Conservation (phyloP, 1,140 invertebrate genomes). For the Drosophila willistoni region DNA sequence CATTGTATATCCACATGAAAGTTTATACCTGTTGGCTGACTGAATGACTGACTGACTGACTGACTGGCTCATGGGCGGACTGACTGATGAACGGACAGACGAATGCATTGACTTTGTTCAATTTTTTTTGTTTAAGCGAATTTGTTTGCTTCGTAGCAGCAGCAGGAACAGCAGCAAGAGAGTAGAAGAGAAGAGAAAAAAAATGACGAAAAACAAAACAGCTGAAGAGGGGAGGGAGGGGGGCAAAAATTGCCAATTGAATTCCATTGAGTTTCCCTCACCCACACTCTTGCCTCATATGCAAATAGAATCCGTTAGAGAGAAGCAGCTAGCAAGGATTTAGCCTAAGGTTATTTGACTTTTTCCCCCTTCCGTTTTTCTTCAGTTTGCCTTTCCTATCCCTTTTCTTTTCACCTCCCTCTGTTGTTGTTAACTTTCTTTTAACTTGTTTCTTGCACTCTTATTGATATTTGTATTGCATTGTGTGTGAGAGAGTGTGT, state of each 20-base stretch:
- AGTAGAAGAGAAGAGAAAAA: slow-evolving; percentile 16
- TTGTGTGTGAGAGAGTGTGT: slow-evolving; percentile 46
- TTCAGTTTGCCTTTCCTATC: not conserved
- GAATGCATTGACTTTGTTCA: slow-evolving; percentile 7
- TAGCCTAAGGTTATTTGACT: slow-evolving; percentile 69
- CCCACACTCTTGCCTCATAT: slow-evolving; percentile 59
- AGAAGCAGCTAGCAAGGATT: slow-evolving; percentile 28
- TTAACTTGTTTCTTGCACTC: slow-evolving; percentile 75
- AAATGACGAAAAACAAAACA: slow-evolving; percentile 34
- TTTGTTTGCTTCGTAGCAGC: slow-evolving; percentile 70
- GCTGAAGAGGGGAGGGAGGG: not conserved
- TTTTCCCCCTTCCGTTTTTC: slow-evolving; percentile 5
- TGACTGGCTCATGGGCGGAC: not conserved
- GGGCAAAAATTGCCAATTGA: slow-evolving; percentile 58
- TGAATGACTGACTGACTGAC: not conserved
- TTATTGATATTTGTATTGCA: slow-evolving; percentile 76
- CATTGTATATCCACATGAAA: slow-evolving; percentile 13
- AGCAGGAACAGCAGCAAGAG: slow-evolving; percentile 48
- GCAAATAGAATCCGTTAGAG: slow-evolving; percentile 51
- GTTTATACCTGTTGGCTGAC: slow-evolving; percentile 36
- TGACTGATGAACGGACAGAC: not conserved
- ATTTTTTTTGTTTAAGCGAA: slow-evolving; percentile 65
- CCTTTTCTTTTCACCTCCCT: not conserved
- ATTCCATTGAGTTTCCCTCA: slow-evolving; percentile 65
- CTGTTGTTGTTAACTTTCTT: slow-evolving; percentile 72